Percentiles rank a stretch among this genome's conserved stretches.
These are phyloP conservation scores for Pecten maximus DNA, from an alignment of 2,888 invertebrate genomes.

Conservation along the genomic window DNA sequence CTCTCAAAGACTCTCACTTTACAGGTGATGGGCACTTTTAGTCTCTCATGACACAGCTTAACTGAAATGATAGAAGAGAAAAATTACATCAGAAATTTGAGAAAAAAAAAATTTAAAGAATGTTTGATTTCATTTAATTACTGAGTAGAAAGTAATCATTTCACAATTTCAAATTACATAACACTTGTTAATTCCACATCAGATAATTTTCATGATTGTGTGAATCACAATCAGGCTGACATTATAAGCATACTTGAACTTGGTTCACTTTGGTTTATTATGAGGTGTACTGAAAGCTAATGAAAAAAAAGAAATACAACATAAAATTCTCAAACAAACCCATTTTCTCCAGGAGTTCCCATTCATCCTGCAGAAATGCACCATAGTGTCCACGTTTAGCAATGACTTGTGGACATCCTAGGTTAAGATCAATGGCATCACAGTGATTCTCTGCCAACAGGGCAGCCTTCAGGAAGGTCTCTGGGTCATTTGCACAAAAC, in stretches of 20 bases:
- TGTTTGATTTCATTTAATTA: no score
- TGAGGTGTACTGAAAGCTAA: no score
- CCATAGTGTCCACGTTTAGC: constrained; percentile 98
- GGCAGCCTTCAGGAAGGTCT: constrained; percentile 93
- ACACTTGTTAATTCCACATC: no score
- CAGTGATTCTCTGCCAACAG: constrained; percentile 92
- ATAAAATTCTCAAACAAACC: constrained; percentile 84
- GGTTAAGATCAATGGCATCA: constrained; percentile 97
- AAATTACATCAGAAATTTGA: no score
- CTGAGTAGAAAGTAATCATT: no score
- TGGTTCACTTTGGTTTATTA: no score
- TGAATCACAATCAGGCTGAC: no score
- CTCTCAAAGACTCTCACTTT: constrained; percentile 96
- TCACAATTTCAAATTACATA: no score
- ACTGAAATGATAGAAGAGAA: constrained; percentile 78
- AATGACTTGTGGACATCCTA: constrained; percentile 99
- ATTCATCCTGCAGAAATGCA: constrained; percentile 97
- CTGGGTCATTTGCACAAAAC: constrained; percentile 98
- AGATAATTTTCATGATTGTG: no score
- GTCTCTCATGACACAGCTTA: constrained; percentile 75
- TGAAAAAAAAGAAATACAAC: background rate
- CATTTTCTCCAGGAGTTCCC: constrained; percentile 92
- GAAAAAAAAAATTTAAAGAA: no score
- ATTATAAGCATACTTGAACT: no score
- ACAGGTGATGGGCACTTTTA: constrained; percentile 94